Base-by-base conservation (phyloP, 2,888 invertebrate species). In the Galeopsomyia nigrocyanea region DNA sequence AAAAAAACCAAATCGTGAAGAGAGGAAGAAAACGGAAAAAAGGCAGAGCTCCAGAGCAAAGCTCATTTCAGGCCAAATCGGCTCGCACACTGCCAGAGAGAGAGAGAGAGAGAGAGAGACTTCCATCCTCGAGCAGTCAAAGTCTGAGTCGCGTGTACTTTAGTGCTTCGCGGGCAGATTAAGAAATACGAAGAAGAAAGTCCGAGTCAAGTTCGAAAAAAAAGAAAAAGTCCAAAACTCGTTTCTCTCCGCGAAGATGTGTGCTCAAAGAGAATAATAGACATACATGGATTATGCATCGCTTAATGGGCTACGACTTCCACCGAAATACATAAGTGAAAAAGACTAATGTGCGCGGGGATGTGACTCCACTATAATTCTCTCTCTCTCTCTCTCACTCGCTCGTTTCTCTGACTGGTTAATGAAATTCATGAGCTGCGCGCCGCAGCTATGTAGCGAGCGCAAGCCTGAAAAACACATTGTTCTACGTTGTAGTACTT, bases 21-120 rank as follows among this genome's bases (percentile, higher is more conserved):
- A 5, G 26, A 47, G 63, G 21, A 47, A 57, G 64, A 63, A 58
- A 53, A 19, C 60, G 64, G 22, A 39, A 39, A n/a, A 60, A 61
- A 66, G 58, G 19, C 21, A 50, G 50, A 39, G 47, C 17, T 56
- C 22, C 46, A 51, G 62, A 66, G 68, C 50, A 68, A 69, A 68
- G 65, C 73, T 73, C 65, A 73, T 73, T 73, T 73, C 65, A 39
- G 65, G 13, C 19, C 51, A 65, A 73, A 68, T 73, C 56, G 73
- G 65, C 61, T 68, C 63, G 39, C 39, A 10, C 39, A 13, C 55
- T 19, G 9, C 49, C 26, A 10, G 39, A 31, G 31, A 31, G 17
- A 51, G 53, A 51, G 53, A 51, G 53, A 51, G 53, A n/a, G n/a
- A n/a, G 3, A 53, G 13, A 39, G 31, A 19, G 69, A 69, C 46